A percentile compares a stretch with the other conserved stretches of the same genome.
These are phyloP conservation scores for Onychomys leucogaster DNA, from an alignment of 2,797 vertebrate species.

Conservation along the genomic window DNA sequence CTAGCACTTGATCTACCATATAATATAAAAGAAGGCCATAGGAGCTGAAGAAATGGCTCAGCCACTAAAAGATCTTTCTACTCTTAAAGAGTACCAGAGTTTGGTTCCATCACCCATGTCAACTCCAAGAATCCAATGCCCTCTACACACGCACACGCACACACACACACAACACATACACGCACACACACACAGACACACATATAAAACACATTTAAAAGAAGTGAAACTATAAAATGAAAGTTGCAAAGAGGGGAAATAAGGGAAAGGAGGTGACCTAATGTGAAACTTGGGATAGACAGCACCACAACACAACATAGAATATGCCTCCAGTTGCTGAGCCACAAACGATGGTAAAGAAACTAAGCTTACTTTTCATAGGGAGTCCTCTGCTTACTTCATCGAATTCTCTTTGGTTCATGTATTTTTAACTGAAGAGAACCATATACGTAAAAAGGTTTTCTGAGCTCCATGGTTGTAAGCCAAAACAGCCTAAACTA, in stretches of 20 bases:
- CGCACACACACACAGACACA: background rate
- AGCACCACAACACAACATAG: background rate
- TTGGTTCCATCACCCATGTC: background rate
- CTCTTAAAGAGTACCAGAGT: background rate
- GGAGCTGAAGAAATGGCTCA: background rate
- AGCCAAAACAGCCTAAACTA: conserved; percentile 48
- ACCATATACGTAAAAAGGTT: background rate
- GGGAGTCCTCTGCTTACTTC: background rate
- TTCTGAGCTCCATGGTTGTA: conserved; percentile 2
- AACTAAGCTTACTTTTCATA: background rate
- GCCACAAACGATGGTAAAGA: background rate
- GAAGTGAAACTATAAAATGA: background rate
- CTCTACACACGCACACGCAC: background rate
- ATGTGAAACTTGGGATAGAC: conserved; percentile 14
- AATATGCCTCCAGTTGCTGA: background rate
- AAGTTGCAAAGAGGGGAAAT: background rate
- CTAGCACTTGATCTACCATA: conserved; percentile 29
- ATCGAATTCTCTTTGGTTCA: conserved; percentile 34
- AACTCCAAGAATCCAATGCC: background rate
- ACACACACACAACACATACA: background rate
- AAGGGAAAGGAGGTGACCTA: background rate
- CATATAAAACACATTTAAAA: too few species aligned
- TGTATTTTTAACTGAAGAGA: conserved; percentile 50
- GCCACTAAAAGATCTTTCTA: background rate
- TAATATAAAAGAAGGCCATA: background rate